Evolutionary conservation across 2,888 invertebrate genomes (phyloP), one percentile per base, ranked within the genome.

Genomic region (Netelia fuscicornis): DNA sequence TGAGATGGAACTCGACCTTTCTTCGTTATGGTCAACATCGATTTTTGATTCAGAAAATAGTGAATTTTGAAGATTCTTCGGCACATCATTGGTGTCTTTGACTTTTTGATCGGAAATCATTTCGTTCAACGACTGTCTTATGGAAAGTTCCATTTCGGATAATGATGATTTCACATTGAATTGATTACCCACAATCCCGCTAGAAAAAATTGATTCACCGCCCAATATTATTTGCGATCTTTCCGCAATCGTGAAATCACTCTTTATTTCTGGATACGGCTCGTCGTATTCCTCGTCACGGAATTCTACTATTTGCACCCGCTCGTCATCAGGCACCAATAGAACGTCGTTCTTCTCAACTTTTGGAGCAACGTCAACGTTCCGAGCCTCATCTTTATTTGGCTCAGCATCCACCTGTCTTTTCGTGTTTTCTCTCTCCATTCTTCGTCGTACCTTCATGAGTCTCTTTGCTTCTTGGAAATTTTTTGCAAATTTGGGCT

Each of bases 401-500:
- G 86, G 83, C 75, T 89, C 89, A 0, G 85, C 94, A 88, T 94
- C 95, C 91, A 95, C 94, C 71, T 95, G 95, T 94, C 94, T 94
- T 89, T 94, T 94, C 76, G 95, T 94, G 88, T 96, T 96, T 89
- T 96, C 94, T 89, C 95, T 95, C 48, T 96, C 95, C 84, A 96
- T 92, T 87, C 96, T 95, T 86, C 95, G 96, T 6, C 96, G 94
- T 91, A 96, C 95, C 92, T 96, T 96, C 95, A 96, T 96, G 74
- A 96, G 92, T 87, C 95, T 95, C 88, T 95, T 95, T 0, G 96
- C 96, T 94, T 97, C 96, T 87, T 95, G 95, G 62, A 96, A 94
- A 91, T 96, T 96, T 0, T 96, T 95, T 0, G 96, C 96, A 81
- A 96, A 95, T 94, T 96, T 97, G 0, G 96, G 96, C 91, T 96